A percentile compares a stretch with the other conserved stretches of the same genome.
phyloP scores from a whole-genome alignment of 2,888 invertebrate species.

The Troglohyphantes excavatus region DNA sequence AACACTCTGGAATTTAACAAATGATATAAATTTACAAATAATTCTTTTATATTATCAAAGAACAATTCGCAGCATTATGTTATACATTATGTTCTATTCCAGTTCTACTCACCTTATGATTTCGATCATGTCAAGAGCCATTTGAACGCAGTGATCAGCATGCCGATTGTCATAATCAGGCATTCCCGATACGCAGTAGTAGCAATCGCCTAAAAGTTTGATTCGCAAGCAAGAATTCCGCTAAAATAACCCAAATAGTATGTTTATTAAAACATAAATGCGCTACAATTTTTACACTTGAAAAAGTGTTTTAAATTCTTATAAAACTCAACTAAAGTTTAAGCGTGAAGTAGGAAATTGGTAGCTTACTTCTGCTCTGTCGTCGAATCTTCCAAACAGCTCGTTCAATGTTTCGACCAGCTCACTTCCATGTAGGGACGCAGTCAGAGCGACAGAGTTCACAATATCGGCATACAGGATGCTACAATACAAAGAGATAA shows the following conservation, averaged over 20 bases:
- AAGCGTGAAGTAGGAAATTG: no score
- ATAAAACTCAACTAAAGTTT: no score
- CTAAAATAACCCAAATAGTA: constrained; percentile 81
- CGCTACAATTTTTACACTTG: no score
- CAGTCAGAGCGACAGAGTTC: constrained; percentile 94
- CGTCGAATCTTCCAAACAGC: constrained; percentile 94
- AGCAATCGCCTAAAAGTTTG: constrained; percentile 96
- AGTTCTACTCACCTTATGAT: constrained; percentile 91
- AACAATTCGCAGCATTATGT: no score
- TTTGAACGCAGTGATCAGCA: constrained; percentile 93
- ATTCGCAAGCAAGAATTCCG: constrained; percentile 87
- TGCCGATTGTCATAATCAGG: constrained; percentile 90
- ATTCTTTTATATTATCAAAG: no score
- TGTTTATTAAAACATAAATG: background rate
- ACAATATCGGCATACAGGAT: constrained; percentile 96
- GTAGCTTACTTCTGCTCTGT: constrained; percentile 90
- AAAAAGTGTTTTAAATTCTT: no score
- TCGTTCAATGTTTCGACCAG: constrained; percentile 94
- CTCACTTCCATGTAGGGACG: constrained; percentile 89
- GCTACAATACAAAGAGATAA: constrained; percentile 82
- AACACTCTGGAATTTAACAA: no score
- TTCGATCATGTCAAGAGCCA: constrained; percentile 95
- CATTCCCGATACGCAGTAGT: constrained; percentile 95
- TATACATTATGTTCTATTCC: no score
- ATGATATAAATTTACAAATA: no score